Base-by-base conservation (phyloP, 53 echinoderm and acorn worm genomes). In the Hippasteria phrygiana region DNA sequence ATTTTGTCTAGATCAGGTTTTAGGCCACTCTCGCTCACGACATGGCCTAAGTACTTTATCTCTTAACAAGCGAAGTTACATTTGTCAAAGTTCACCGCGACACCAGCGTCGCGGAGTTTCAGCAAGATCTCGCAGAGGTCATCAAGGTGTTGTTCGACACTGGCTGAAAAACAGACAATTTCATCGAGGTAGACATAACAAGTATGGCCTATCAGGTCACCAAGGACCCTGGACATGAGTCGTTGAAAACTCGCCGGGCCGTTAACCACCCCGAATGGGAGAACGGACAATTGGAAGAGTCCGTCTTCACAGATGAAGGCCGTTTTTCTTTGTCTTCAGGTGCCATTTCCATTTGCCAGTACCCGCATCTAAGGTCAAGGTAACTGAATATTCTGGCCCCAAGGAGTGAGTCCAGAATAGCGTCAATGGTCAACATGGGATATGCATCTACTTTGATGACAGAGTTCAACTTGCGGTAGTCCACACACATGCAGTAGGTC, bases 231-330 rank as follows among this genome's bases (percentile, higher is more conserved):
- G 17, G 10, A 8, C 74, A 73, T 73, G 8, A 77, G 47, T 45
- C 77, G 42, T 32, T 77, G 77, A 43, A 77, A 77, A 32, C 43
- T n/a, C n/a, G n/a, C n/a, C n/a, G n/a, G n/a, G n/a, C n/a, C n/a
- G n/a, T n/a, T n/a, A n/a, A n/a, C n/a, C n/a, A n/a, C n/a, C n/a
- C n/a, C n/a, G n/a, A n/a, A n/a, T n/a, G n/a, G n/a, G n/a, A n/a
- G n/a, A n/a, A n/a, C n/a, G n/a, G n/a, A n/a, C n/a, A n/a, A n/a
- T n/a, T n/a, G n/a, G n/a, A n/a, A n/a, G n/a, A n/a, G n/a, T n/a
- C 92, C 90, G 2, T 70, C 75, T 20, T 35, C 73, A 29, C 86
- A 51, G 4, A 51, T 67, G 34, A 94, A 92, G 17, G 94, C 94
- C 20, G 94, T 92, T 34, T 89, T 20, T 47, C 43, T 42, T 36